Conservation (phyloP, 2,113 vertebrate species). For the Anolis sagrei region DNA sequence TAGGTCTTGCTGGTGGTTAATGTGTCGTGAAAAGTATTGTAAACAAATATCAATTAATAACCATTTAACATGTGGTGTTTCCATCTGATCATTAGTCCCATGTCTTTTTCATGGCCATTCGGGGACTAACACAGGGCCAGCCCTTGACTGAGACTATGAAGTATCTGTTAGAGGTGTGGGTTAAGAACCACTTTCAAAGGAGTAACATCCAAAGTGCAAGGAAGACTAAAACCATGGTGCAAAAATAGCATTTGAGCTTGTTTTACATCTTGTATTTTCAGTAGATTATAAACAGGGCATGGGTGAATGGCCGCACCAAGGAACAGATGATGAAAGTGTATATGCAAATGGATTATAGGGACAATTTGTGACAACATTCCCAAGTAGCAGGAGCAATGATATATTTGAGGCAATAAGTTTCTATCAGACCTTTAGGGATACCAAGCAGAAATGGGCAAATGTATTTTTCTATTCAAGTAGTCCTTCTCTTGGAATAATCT, state of each 20-base stretch:
- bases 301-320: neutral
- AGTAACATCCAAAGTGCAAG: accelerated
- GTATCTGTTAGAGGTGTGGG: neutral
- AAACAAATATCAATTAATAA: constrained; percentile 44
- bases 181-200: accelerated
- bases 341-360: neutral
- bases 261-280: neutral
- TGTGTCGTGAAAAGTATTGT: constrained; percentile 19
- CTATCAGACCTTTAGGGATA: no score
- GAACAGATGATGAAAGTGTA: no score
- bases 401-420: no score
- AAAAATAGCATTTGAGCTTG: neutral
- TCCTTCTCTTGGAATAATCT: no score
- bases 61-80: constrained; percentile 25
- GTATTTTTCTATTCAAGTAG: no score
- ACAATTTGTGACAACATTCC: no score
- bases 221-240: neutral
- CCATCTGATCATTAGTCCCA: constrained; percentile 22
- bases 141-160: neutral
- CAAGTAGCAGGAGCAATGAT: no score
- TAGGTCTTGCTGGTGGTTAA: constrained; percentile 30
- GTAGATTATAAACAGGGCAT: neutral
- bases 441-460: no score
- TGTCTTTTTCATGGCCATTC: constrained; percentile 2
- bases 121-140: neutral